Evolutionary conservation across 53 echinoderm and acorn worm genomes (phyloP).

Genomic region (Holothuria leucospilota): DNA sequence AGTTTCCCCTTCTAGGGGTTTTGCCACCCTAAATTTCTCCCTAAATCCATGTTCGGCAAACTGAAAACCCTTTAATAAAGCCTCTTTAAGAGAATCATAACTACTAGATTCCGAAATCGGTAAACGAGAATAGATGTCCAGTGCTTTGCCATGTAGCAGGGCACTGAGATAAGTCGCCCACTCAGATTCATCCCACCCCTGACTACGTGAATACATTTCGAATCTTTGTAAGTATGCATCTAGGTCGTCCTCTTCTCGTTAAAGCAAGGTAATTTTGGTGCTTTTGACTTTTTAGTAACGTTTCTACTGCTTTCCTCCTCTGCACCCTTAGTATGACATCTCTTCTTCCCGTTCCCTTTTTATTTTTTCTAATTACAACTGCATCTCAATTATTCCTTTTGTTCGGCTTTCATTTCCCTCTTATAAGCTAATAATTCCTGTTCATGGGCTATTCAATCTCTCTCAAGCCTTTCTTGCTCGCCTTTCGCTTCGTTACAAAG

Average conservation of each 20-base stretch:
- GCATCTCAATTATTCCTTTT: too few relatives aligned
- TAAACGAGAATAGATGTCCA: slow-evolving; percentile 48
- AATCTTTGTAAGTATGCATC: slow-evolving; percentile 61
- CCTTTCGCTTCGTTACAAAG: neutral
- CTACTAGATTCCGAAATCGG: slow-evolving; percentile 15
- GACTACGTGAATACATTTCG: slow-evolving; percentile 44
- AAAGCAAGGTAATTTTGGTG: slow-evolving; percentile 59
- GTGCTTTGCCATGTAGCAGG: slow-evolving; percentile 43
- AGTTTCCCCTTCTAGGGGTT: slow-evolving; percentile 50
- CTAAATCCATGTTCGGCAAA: slow-evolving; percentile 55
- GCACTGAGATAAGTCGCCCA: slow-evolving; percentile 50
- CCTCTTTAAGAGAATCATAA: slow-evolving; percentile 38
- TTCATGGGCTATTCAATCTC: too few relatives aligned
- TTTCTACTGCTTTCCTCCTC: slow-evolving; percentile 25
- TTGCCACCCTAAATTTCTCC: slow-evolving; percentile 42
- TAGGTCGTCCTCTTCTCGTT: slow-evolving; percentile 56
- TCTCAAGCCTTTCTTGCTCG: too few relatives aligned
- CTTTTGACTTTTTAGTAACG: slow-evolving; percentile 14
- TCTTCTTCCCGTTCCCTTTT: slow-evolving; percentile 25
- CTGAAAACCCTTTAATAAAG: slow-evolving; percentile 37
- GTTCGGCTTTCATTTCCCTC: too few relatives aligned
- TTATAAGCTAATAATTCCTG: too few relatives aligned
- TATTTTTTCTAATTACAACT: too few relatives aligned
- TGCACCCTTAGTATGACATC: slow-evolving; percentile 6
- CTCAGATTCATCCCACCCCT: too few relatives aligned